Percentiles rank a stretch among this genome's conserved stretches.
These are phyloP conservation scores for Drosophila limbata DNA, from an alignment of 2,888 invertebrate genomes.

Conservation along the genomic window DNA sequence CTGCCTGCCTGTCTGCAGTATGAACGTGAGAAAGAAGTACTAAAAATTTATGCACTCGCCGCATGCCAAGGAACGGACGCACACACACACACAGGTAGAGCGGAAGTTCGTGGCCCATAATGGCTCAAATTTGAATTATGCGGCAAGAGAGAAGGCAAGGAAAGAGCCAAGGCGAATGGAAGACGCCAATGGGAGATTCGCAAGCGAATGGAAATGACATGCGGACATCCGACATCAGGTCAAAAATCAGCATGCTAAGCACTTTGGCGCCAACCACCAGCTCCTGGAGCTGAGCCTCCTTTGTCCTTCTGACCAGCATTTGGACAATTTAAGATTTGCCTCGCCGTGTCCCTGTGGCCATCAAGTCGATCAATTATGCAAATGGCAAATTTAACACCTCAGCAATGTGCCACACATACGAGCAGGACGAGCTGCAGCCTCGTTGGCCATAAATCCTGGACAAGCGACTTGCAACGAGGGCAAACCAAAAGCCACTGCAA, in stretches of 20 bases:
- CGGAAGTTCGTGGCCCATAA: slow-evolving; percentile 73
- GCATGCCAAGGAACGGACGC: slow-evolving; percentile 56
- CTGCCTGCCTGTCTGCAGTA: slow-evolving; percentile 53
- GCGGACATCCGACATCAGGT: slow-evolving; percentile 78
- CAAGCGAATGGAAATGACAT: slow-evolving; percentile 68
- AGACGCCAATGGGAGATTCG: slow-evolving; percentile 15
- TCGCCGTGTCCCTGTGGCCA: slow-evolving; percentile 29
- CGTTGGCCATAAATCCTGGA: slow-evolving; percentile 64
- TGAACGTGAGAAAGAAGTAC: slow-evolving; percentile 58
- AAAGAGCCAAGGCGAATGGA: slow-evolving; percentile 14
- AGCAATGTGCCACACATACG: slow-evolving; percentile 54
- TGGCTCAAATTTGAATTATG: slow-evolving; percentile 79
- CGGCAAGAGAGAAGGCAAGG: slow-evolving; percentile 53
- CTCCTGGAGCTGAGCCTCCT: slow-evolving; percentile 24
- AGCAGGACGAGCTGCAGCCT: slow-evolving; percentile 10
- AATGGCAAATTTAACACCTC: slow-evolving; percentile 81
- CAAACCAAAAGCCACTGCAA: slow-evolving; percentile 52
- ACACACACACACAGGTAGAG: slow-evolving; percentile 36
- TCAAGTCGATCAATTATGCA: slow-evolving; percentile 82
- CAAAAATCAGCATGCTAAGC: slow-evolving; percentile 76
- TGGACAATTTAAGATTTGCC: slow-evolving; percentile 53
- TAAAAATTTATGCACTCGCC: slow-evolving; percentile 75
- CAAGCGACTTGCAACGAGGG: slow-evolving; percentile 29
- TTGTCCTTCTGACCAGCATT: slow-evolving; percentile 19
- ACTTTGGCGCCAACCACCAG: slow-evolving; percentile 49